phyloP scores from a whole-genome alignment of 1,140 invertebrate species.

The Atta cephalotes region DNA sequence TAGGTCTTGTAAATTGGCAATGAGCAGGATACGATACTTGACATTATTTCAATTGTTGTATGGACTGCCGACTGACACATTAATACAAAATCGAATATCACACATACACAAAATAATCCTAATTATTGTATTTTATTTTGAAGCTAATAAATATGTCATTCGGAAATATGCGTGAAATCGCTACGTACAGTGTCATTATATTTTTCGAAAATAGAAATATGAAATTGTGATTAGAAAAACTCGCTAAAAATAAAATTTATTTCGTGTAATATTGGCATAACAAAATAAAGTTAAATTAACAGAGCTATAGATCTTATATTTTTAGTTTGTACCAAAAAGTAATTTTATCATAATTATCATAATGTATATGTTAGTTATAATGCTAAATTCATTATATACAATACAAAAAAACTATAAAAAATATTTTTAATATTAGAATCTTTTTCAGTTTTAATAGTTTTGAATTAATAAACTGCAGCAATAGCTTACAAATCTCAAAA shows the following conservation, averaged over 20 bases:
- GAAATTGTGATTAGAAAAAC: conserved; percentile 66
- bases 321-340: conserved; percentile 18
- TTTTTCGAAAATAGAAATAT: conserved; percentile 74
- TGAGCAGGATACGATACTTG: conserved; percentile 66
- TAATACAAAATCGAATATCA: conserved; percentile 75
- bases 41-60: conserved; percentile 76
- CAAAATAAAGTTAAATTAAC: conserved; percentile 80
- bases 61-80: conserved; percentile 82
- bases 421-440: not conserved
- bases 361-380: not conserved
- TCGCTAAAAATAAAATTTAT: conserved; percentile 70
- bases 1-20: conserved; percentile 75
- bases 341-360: conserved; percentile 4
- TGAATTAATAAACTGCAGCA: not conserved
- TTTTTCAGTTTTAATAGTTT: conserved; percentile 16
- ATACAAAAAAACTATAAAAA: not conserved
- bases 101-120: conserved; percentile 65
- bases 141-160: conserved; percentile 66
- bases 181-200: conserved; percentile 69
- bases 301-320: conserved; percentile 41
- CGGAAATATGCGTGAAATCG: conserved; percentile 61
- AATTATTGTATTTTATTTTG: conserved; percentile 72
- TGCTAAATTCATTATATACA: not conserved
- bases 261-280: conserved; percentile 81
- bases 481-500: not conserved